Conservation (phyloP, 2,888 invertebrate genomes). For the Aleiodes alternator region DNA sequence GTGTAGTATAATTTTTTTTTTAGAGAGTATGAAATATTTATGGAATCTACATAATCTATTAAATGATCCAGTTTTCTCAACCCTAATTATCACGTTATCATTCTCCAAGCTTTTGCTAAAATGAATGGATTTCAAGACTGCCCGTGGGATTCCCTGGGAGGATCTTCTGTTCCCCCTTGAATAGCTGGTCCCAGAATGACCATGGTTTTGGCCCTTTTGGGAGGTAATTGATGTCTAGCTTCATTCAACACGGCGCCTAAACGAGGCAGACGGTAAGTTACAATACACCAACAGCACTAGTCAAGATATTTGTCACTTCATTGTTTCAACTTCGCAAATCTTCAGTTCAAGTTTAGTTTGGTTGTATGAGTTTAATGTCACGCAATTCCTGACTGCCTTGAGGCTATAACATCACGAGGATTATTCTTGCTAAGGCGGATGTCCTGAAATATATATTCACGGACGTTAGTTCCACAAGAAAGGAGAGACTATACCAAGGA, state of each 20-base stretch:
- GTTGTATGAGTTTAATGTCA: conserved; percentile 71
- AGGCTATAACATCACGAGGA: conserved; percentile 55
- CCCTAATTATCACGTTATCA: conserved; percentile 40
- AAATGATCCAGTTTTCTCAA: background rate
- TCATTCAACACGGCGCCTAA: conserved; percentile 62
- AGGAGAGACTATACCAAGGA: conserved; percentile 60
- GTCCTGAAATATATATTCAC: conserved; percentile 53
- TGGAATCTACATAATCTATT: background rate
- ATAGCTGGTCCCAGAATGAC: conserved; percentile 5
- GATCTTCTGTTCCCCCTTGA: conserved; percentile 30
- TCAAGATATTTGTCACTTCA: conserved; percentile 73
- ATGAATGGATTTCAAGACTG: conserved; percentile 39
- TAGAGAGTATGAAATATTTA: background rate
- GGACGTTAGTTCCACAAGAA: conserved; percentile 60
- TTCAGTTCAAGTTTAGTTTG: conserved; percentile 63
- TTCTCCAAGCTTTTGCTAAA: conserved; percentile 7
- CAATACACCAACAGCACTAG: conserved; percentile 14
- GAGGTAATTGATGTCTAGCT: conserved; percentile 68
- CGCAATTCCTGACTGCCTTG: conserved; percentile 69
- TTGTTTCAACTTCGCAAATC: conserved; percentile 65
- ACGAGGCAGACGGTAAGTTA: conserved; percentile 5
- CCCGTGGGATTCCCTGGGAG: conserved; percentile 23
- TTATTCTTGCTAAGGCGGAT: conserved; percentile 60
- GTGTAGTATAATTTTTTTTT: too few relatives aligned
- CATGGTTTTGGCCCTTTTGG: conserved; percentile 21